These are phyloP conservation scores for Eriosoma lanigerum DNA, from an alignment of 1,140 invertebrate genomes.

Conservation along the genomic window DNA sequence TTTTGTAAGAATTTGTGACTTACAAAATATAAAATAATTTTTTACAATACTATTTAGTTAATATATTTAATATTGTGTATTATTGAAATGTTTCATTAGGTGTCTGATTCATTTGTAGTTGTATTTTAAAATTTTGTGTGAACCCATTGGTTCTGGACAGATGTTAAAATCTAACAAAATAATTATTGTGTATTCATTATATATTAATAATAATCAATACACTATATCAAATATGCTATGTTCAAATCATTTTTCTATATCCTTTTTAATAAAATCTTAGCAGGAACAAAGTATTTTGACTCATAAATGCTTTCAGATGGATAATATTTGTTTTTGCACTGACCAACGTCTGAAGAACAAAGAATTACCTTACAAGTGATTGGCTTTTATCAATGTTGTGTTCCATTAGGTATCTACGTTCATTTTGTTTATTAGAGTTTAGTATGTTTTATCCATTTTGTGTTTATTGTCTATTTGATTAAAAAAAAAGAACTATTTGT, in stretches of 20 bases:
- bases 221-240: conserved; percentile 33
- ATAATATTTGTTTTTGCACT: conserved; percentile 40
- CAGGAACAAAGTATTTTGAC: conserved; percentile 36
- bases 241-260: conserved; percentile 44
- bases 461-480: not conserved
- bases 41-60: conserved; percentile 41
- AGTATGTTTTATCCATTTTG: conserved; percentile 39
- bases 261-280: conserved; percentile 8
- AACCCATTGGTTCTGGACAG: not conserved
- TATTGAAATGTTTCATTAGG: conserved; percentile 46
- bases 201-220: conserved; percentile 46
- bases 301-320: conserved; percentile 37
- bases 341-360: conserved; percentile 26
- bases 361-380: conserved; percentile 17
- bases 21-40: conserved; percentile 47
- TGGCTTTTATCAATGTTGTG: conserved; percentile 32
- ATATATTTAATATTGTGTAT: conserved; percentile 45
- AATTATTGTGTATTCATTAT: conserved; percentile 41
- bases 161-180: conserved; percentile 37
- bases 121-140: conserved; percentile 35
- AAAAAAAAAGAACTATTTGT: conserved; percentile 10
- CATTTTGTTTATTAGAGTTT: conserved; percentile 39
- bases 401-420: conserved; percentile 36
- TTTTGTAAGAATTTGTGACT: conserved; percentile 38
- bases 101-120: conserved; percentile 47